phyloP scores from a whole-genome alignment of 2,797 vertebrate species.

The Alcedo atthis region DNA sequence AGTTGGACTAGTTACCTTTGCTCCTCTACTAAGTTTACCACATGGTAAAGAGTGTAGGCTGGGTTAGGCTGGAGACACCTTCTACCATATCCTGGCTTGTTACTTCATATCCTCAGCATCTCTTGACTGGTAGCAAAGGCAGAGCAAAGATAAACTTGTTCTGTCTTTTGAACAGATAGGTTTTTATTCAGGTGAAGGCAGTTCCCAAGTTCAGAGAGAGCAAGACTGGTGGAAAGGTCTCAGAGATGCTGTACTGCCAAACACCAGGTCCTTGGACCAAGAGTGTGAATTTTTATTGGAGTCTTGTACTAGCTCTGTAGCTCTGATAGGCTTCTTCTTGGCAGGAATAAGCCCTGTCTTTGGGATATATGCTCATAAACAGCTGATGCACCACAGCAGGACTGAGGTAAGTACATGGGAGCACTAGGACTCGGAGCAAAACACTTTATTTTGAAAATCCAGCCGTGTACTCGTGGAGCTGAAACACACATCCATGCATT shows the following conservation, averaged over 20 bases:
- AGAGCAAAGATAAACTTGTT: neutral
- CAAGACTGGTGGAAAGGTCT: neutral
- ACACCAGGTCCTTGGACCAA: neutral
- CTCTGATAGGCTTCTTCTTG: neutral
- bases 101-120: neutral
- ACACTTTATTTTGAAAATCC: neutral
- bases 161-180: neutral
- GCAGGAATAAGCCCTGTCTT: neutral
- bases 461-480: neutral
- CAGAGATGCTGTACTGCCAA: neutral
- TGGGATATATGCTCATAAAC: neutral
- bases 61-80: neutral
- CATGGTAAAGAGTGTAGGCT: neutral
- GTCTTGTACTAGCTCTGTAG: neutral
- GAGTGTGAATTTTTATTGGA: neutral
- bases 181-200: neutral
- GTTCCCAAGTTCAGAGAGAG: neutral
- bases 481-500: neutral
- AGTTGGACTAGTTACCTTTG: neutral
- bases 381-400: neutral
- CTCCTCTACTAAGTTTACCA: neutral
- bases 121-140: neutral
- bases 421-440: neutral
- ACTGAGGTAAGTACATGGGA: rapidly evolving
- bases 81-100: neutral